Evolutionary conservation across 2,888 invertebrate genomes (phyloP).

Genomic region (Himalopsyche kuldschensis): DNA sequence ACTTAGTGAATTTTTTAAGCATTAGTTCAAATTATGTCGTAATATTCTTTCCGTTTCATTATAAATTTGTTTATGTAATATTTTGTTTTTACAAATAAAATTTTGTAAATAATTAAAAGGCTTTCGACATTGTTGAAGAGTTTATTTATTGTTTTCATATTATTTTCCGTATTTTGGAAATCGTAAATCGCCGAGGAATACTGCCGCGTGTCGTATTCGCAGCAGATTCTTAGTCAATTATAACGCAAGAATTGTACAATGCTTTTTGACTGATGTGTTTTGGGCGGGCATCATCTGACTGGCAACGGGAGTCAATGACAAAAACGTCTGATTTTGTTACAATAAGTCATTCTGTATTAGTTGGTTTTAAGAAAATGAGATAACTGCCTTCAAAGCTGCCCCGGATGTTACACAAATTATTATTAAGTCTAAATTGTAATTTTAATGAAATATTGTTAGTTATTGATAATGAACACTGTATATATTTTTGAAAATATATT

Average conservation of each 20-base stretch:
- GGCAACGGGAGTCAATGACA: neutral
- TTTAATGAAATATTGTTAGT: constrained; percentile 3
- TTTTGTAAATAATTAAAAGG: neutral
- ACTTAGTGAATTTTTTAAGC: neutral
- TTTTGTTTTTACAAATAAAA: neutral
- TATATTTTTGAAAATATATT: constrained; percentile 37
- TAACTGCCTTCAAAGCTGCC: neutral
- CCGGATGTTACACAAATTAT: constrained; percentile 16
- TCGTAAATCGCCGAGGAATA: neutral
- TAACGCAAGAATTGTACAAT: neutral
- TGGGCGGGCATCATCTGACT: neutral
- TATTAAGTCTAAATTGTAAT: constrained; percentile 29
- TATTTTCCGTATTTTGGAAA: neutral
- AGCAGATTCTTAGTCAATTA: neutral
- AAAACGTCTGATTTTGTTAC: neutral
- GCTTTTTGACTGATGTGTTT: neutral
- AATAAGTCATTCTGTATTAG: neutral
- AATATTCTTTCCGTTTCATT: neutral
- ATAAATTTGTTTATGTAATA: neutral
- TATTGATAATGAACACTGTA: constrained; percentile 22
- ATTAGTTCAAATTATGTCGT: neutral
- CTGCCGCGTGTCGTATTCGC: neutral
- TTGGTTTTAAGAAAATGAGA: neutral
- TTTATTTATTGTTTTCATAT: neutral
- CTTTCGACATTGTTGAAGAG: neutral